Base-by-base conservation (phyloP, 2,113 vertebrate genomes). In the Electrona antarctica region DNA sequence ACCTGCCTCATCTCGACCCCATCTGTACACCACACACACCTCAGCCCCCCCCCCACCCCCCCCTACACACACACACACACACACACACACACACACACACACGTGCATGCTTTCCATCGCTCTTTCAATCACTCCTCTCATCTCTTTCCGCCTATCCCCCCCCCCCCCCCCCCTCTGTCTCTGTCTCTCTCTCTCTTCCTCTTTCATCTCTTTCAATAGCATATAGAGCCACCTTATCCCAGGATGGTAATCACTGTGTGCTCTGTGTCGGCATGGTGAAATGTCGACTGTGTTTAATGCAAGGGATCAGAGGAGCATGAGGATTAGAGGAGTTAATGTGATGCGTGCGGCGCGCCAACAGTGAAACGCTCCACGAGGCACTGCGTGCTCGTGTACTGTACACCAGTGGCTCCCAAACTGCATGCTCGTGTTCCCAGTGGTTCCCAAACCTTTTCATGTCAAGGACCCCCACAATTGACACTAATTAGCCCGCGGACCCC, bases 251-350 rank as follows among this genome's bases (percentile, higher is more conserved):
- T 72, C 71, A 41, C 33, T 67, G 56, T 55, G 67, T 73, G 13
- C 78, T 83, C 65, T 13, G 55, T 12, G 29, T 46, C 7, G 49
- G 33, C 33, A 21, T 21, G 33, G 33, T 41, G 33, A 41, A 41
- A 41, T 21, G 55, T 8, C 50, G 59, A 1, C 6, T 6, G 63
- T 69, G 67, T 51, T 74, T 41, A 77, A 82, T 74, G 78, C 73
- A 69, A 69, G 67, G 60, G 64, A 69, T 74, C 50, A 55, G 47
- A 64, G 58, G 33, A 41, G 33, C 3, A 41, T 6, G 74, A 3
- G 50, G 63, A 80, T 82, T 82, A 73, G 72, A 60, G 68, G 58
- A 76, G 3, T 74, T 55, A 48, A 72, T 85, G 71, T 68, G 77
- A 78, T 63, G 59, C 33, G 33, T 71, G 65, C 65, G 65, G 83